Conservation (phyloP, 1,140 invertebrate genomes). For the Heliconius nattereri region DNA sequence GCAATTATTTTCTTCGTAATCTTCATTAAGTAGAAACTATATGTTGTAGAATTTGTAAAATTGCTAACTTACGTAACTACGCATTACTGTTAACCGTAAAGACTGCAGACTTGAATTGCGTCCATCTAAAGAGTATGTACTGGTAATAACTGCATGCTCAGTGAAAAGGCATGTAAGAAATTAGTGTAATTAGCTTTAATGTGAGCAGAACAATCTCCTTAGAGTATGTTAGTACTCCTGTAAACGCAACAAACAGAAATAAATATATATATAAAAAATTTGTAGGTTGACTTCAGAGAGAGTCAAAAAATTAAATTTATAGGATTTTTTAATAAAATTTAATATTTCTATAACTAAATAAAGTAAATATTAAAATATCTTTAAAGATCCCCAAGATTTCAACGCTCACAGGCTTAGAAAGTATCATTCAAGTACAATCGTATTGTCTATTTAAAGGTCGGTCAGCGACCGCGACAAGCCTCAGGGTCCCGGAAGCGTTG, state of each 20-base stretch:
- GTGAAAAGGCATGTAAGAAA: conserved; percentile 29
- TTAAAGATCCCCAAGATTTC: background rate
- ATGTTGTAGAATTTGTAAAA: conserved; percentile 12
- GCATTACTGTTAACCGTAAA: conserved; percentile 5
- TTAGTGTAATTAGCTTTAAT: conserved; percentile 23
- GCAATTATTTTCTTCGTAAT: background rate
- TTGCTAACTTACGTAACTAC: background rate
- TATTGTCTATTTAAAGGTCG: conserved; percentile 50
- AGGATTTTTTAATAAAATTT: no score
- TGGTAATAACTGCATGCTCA: background rate
- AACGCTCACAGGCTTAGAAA: conserved; percentile 18
- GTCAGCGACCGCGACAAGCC: conserved; percentile 47
- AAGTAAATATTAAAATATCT: no score
- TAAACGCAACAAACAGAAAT: background rate
- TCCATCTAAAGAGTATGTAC: background rate
- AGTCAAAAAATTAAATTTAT: no score
- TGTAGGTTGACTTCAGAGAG: no score
- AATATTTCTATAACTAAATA: background rate
- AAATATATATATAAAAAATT: no score
- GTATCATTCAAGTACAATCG: conserved; percentile 35
- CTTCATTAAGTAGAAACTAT: conserved; percentile 11
- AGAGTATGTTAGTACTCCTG: background rate
- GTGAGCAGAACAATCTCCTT: conserved; percentile 13
- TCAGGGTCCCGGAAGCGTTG: conserved; percentile 55
- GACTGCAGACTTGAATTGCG: background rate